phyloP scores from a whole-genome alignment of 2,797 vertebrate genomes.

The Cottoperca gobio region DNA sequence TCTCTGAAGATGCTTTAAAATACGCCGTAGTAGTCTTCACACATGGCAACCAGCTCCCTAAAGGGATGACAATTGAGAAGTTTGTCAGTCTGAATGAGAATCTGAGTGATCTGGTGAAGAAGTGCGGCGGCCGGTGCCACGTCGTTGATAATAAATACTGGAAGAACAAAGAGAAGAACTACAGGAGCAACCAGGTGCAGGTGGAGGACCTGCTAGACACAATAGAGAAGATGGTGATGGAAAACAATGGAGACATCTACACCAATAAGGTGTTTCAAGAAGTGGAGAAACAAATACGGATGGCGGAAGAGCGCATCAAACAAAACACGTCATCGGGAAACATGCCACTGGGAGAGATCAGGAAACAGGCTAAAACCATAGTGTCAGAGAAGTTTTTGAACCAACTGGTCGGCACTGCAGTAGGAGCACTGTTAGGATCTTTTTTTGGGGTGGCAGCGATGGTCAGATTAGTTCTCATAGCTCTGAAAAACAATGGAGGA shows the following conservation, averaged over 20 bases:
- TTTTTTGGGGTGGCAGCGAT: not conserved
- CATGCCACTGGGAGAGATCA: slow-evolving; percentile 7
- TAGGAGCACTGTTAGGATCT: slow-evolving; percentile 40
- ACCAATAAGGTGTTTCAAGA: slow-evolving; percentile 41
- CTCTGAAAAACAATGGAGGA: fast-evolving
- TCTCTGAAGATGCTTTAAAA: slow-evolving; percentile 63
- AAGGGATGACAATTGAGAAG: slow-evolving; percentile 28
- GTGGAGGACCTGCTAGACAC: slow-evolving; percentile 53
- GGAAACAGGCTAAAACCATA: slow-evolving; percentile 11
- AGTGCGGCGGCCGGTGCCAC: slow-evolving; percentile 57
- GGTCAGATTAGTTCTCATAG: not conserved
- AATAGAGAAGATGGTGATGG: slow-evolving; percentile 50
- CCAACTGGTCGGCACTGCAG: slow-evolving; percentile 2
- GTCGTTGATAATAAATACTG: slow-evolving; percentile 65
- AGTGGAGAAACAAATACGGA: slow-evolving; percentile 34
- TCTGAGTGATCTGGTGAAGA: slow-evolving; percentile 55
- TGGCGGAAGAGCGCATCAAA: not conserved
- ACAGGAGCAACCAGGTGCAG: slow-evolving; percentile 64
- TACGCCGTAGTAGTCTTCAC: slow-evolving; percentile 71
- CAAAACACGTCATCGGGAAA: fast-evolving
- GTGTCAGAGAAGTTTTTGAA: not conserved
- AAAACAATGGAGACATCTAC: slow-evolving; percentile 46
- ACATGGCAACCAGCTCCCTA: slow-evolving; percentile 51
- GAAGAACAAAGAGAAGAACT: slow-evolving; percentile 1
- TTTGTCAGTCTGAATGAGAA: slow-evolving; percentile 43